A percentile compares a stretch with the other conserved stretches of the same genome.
These are phyloP conservation scores for Drosophila monieri DNA, from an alignment of 2,888 invertebrate genomes.

Conservation along the genomic window DNA sequence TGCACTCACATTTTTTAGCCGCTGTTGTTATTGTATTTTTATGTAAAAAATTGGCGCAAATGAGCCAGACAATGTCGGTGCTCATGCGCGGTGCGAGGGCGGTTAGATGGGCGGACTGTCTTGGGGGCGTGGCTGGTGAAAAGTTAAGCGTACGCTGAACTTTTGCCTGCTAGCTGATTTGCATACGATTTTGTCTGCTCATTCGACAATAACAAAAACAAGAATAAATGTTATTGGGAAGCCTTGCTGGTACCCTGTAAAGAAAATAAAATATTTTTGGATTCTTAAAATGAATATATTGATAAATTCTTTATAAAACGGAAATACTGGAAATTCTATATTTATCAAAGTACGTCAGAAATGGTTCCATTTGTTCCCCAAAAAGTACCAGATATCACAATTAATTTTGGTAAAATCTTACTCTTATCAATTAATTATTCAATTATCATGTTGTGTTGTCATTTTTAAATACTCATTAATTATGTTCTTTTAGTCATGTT, in stretches of 20 bases:
- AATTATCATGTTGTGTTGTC: not conserved
- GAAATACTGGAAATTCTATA: too few species aligned
- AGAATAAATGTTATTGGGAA: not conserved
- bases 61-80: slow-evolving; percentile 80
- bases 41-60: slow-evolving; percentile 79
- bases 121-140: slow-evolving; percentile 38
- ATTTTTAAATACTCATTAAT: too few species aligned
- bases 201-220: slow-evolving; percentile 32
- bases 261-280: not conserved
- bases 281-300: too few species aligned
- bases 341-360: not conserved
- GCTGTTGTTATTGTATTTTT: slow-evolving; percentile 70
- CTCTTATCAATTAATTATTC: not conserved
- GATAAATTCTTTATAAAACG: too few species aligned
- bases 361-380: not conserved
- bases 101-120: not conserved
- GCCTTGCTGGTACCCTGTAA: not conserved
- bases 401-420: not conserved
- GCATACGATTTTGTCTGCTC: slow-evolving; percentile 79
- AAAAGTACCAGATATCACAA: not conserved
- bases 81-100: slow-evolving; percentile 66
- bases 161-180: slow-evolving; percentile 75
- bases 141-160: slow-evolving; percentile 80
- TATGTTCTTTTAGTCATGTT: too few species aligned
- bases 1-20: slow-evolving; percentile 30